Evolutionary conservation across 1,140 invertebrate genomes (phyloP), one percentile per base, ranked within the genome.

Genomic region (Copidosoma floridanum): DNA sequence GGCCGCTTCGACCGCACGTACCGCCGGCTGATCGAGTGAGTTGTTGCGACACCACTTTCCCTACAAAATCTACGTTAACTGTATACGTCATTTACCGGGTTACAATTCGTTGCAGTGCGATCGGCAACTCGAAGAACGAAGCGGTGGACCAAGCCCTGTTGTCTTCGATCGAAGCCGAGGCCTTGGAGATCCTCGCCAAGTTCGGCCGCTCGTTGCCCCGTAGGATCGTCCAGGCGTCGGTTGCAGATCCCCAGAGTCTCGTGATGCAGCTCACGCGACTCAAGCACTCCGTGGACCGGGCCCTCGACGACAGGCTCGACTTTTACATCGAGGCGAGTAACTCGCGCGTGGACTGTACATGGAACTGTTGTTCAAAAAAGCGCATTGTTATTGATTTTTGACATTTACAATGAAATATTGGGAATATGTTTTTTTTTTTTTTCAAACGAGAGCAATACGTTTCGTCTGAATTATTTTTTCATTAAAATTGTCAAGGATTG

Each of bases 251-350:
- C 56, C 41, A 68, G 14, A 68, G 61, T 10, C 69, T 27, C 29
- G 67, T 77, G 18, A 41, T 67, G 1, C 75, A 78, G 38, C 50
- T 80, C 5, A 57, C 70, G 1, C 52, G 55, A 1, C 61, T 81
- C 38, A 74, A 76, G 23, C 65, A 52, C 8, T 65, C 71, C 3
- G 65, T 80, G 0, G 72, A 78, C 23, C 41, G 23, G 8, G 68
- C 67, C 1, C 7, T 81, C 2, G 69, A 79, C 37, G 66, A 69
- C 2, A 70, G 75, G 20, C 62, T 80, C 7, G 77, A 80, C 37
- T 76, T 77, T 57, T 79, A 77, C 57, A 75, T 80, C 12, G 73
- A 77, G 64, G 78, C n/a, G n/a, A n/a, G n/a, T n/a, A n/a, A n/a
- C n/a, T n/a, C n/a, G n/a, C n/a, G n/a, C n/a, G n/a, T n/a, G n/a